Conservation (phyloP, 2,797 vertebrate species). For the Pseudomugil tenellus region DNA sequence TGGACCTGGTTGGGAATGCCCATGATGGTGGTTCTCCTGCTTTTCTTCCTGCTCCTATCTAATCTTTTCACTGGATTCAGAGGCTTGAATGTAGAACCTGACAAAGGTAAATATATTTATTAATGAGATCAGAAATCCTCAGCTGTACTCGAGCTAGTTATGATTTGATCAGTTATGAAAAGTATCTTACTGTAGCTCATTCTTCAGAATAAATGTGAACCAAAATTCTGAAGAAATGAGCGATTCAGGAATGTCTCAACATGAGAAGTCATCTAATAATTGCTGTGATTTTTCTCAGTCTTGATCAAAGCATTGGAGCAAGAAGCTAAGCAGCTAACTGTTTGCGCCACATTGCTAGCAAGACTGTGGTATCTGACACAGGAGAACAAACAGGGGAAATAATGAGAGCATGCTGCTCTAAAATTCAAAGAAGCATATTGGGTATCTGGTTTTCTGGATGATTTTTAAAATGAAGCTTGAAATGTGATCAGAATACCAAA, state of each 20-base stretch:
- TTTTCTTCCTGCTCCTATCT: constrained; percentile 83
- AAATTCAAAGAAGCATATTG: neutral
- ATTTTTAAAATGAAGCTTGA: constrained; percentile 25
- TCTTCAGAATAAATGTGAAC: neutral
- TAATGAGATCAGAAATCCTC: neutral
- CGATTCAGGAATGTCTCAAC: neutral
- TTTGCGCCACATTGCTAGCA: neutral
- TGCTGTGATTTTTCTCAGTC: neutral
- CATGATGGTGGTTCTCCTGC: constrained; percentile 93
- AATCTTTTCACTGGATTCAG: constrained; percentile 77
- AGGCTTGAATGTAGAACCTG: constrained; percentile 86
- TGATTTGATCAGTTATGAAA: neutral
- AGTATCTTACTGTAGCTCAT: neutral
- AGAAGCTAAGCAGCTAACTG: neutral
- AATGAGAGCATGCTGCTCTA: neutral
- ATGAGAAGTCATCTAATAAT: neutral
- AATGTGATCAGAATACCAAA: constrained; percentile 59
- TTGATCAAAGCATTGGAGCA: neutral
- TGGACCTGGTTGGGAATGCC: constrained; percentile 96
- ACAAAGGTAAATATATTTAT: neutral
- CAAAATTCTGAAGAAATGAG: neutral
- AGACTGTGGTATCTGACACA: neutral
- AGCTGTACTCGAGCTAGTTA: neutral
- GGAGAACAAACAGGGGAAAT: neutral
- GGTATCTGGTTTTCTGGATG: constrained; percentile 2